Evolutionary conservation across 2,113 vertebrate genomes (phyloP).

Genomic region (Pomatostomus ruficeps): DNA sequence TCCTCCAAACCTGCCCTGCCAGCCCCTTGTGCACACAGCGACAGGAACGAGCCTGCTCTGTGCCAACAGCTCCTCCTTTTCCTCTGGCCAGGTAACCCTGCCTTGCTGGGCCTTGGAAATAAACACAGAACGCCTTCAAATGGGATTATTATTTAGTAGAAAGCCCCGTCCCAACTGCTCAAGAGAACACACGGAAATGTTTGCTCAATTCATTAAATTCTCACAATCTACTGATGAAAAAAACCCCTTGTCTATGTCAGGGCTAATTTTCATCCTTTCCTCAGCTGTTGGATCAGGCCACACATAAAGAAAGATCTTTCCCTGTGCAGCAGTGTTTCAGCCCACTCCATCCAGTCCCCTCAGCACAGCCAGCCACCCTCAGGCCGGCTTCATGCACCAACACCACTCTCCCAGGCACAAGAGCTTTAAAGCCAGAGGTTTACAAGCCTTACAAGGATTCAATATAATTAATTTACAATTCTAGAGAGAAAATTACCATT

Average conservation of each 20-base stretch:
- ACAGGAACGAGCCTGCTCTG: neutral
- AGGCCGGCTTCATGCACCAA: neutral
- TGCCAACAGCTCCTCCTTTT: neutral
- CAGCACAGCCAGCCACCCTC: neutral
- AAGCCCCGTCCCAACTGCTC: neutral
- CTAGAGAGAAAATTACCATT: neutral
- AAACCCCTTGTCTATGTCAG: fast-evolving
- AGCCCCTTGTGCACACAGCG: neutral
- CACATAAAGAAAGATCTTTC: neutral
- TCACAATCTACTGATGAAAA: neutral
- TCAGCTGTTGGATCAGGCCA: neutral
- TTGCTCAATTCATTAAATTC: neutral
- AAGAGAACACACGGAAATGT: neutral
- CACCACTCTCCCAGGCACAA: neutral
- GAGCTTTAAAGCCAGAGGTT: neutral
- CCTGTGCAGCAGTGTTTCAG: neutral
- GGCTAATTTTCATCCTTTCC: neutral
- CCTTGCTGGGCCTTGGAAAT: neutral
- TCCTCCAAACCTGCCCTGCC: neutral
- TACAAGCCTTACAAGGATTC: neutral
- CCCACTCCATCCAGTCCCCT: fast-evolving
- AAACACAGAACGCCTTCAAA: neutral
- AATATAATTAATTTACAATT: neutral
- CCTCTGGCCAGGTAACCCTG: neutral
- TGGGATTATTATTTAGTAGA: fast-evolving